Percentiles rank a stretch among this genome's conserved stretches.
Evolutionary conservation across 2,888 invertebrate genomes (phyloP).

Genomic region (Patella caerulea): DNA sequence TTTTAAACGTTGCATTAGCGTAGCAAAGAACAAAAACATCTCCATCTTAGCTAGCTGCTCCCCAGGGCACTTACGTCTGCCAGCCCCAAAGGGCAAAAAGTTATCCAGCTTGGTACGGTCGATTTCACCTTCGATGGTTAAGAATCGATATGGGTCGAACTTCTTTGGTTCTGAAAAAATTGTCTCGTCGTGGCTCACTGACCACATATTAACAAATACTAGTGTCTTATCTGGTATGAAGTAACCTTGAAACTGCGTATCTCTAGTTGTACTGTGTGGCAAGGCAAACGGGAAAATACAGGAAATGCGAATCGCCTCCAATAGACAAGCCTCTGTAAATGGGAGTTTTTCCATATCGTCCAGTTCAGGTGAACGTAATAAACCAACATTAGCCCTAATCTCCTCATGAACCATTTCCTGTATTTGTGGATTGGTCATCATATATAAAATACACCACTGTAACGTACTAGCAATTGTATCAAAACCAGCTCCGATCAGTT

Average conservation of each 20-base stretch:
- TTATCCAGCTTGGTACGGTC: constrained; percentile 42
- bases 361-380: constrained; percentile 43
- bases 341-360: constrained; percentile 50
- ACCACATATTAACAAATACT: constrained; percentile 62
- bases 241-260: constrained; percentile 47
- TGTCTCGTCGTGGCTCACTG: constrained; percentile 55
- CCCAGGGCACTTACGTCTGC: constrained; percentile 62
- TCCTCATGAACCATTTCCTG: constrained; percentile 60
- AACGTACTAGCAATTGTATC: constrained; percentile 62
- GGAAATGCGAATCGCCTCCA: constrained; percentile 57
- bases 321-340: constrained; percentile 55
- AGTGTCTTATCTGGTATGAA: constrained; percentile 53
- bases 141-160: constrained; percentile 59
- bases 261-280: constrained; percentile 63
- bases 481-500: constrained; percentile 64
- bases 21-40: constrained; percentile 60
- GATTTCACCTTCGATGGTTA: constrained; percentile 39
- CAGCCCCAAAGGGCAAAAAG: constrained; percentile 60
- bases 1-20: constrained; percentile 55
- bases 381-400: constrained; percentile 48
- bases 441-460: constrained; percentile 60
- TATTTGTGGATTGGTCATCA: constrained; percentile 54
- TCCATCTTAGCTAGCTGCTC: constrained; percentile 61
- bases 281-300: constrained; percentile 62
- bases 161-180: constrained; percentile 56